phyloP scores from a whole-genome alignment of 2,797 vertebrate genomes.

The Sebastolobus altivelis region DNA sequence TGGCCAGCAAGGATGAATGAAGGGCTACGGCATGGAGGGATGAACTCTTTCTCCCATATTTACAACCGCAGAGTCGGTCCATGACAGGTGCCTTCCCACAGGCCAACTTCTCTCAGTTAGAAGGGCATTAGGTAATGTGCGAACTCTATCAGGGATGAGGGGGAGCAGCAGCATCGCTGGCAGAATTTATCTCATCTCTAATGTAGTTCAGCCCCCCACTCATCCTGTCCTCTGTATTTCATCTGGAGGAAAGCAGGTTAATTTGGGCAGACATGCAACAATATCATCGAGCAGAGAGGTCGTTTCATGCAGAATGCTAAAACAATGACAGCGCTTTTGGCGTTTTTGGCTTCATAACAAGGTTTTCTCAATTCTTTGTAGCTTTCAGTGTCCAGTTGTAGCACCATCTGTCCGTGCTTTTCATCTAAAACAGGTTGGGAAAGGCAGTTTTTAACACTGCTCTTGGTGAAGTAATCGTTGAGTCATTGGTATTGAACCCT shows the following conservation, averaged over 20 bases:
- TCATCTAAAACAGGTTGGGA: slow-evolving; percentile 14
- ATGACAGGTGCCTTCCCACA: slow-evolving; percentile 53
- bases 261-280: slow-evolving; percentile 8
- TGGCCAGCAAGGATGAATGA: slow-evolving; percentile 65
- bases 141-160: slow-evolving; percentile 33
- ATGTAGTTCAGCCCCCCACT: neutral
- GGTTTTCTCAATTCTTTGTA: slow-evolving; percentile 15
- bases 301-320: slow-evolving; percentile 4
- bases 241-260: slow-evolving; percentile 14
- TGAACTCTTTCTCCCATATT: slow-evolving; percentile 62
- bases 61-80: slow-evolving; percentile 46
- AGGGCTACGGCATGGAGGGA: slow-evolving; percentile 50
- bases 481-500: slow-evolving; percentile 57
- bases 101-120: slow-evolving; percentile 48
- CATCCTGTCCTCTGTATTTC: neutral
- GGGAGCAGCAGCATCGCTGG: neutral
- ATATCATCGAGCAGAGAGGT: neutral
- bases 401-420: slow-evolving; percentile 31
- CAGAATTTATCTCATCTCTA: slow-evolving; percentile 23
- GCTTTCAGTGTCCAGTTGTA: slow-evolving; percentile 25
- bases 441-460: neutral
- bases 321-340: slow-evolving; percentile 16
- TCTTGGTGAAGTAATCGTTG: slow-evolving; percentile 25
- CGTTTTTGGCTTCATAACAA: slow-evolving; percentile 15
- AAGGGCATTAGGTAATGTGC: slow-evolving; percentile 36